These are phyloP conservation scores for Propithecus coquereli DNA, from an alignment of 2,113 vertebrate genomes.

Conservation along the genomic window DNA sequence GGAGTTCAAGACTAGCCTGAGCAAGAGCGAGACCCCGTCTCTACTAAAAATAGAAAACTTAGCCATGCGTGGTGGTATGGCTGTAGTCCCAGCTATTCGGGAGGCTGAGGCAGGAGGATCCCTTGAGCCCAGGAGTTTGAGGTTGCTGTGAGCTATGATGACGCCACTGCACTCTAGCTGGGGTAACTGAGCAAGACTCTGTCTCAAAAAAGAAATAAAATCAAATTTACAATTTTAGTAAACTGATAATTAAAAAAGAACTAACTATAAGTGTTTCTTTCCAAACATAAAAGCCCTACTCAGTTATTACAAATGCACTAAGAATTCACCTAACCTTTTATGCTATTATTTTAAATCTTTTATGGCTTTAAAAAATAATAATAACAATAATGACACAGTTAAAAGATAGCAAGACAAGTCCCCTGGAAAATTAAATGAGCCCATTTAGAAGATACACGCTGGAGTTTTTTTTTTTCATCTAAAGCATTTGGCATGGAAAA, in stretches of 20 bases:
- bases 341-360: not conserved
- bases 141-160: no score
- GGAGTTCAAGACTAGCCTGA: no score
- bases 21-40: no score
- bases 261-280: not conserved
- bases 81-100: no score
- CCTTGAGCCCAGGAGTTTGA: no score
- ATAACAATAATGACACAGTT: not conserved
- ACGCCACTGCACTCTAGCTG: no score
- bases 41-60: no score
- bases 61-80: no score
- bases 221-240: not conserved
- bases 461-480: not conserved
- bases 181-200: no score
- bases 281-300: not conserved
- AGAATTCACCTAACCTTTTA: not conserved
- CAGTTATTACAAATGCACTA: not conserved
- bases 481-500: not conserved
- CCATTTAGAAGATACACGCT: not conserved
- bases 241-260: not conserved
- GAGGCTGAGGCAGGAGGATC: no score
- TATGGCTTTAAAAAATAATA: not conserved
- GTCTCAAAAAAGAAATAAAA: no score
- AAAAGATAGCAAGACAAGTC: not conserved
- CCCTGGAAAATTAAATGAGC: not conserved